Conservation (phyloP, 2,797 vertebrate species). For the Sphenopsis melanotis region DNA sequence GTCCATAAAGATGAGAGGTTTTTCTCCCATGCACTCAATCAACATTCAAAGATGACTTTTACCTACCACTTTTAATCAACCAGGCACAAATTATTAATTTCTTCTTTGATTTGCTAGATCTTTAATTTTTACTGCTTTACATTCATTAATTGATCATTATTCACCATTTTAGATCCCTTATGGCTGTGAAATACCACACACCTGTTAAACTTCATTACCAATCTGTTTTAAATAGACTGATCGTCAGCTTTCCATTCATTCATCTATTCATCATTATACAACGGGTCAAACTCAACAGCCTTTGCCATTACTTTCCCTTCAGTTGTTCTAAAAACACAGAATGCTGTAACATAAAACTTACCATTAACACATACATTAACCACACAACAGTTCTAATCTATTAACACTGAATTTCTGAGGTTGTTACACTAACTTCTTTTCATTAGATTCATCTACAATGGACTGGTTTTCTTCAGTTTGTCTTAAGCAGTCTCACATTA, state of each 20-base stretch:
- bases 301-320: not conserved
- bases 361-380: not conserved
- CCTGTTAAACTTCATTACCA: not conserved
- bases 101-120: not conserved
- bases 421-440: not conserved
- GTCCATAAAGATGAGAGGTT: not conserved
- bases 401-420: not conserved
- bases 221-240: not conserved
- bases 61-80: not conserved
- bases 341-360: not conserved
- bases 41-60: not conserved
- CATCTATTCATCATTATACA: not conserved
- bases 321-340: not conserved
- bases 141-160: not conserved
- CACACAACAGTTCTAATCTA: not conserved
- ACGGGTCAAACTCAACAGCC: not conserved
- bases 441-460: not conserved
- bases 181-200: not conserved
- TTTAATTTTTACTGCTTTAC: not conserved
- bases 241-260: not conserved
- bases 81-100: not conserved
- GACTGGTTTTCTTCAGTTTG: not conserved
- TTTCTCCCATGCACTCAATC: not conserved
- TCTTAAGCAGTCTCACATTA: not conserved
- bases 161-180: not conserved